Base-by-base conservation (phyloP, 2,113 vertebrate genomes). In the Chascanopsetta lugubris region DNA sequence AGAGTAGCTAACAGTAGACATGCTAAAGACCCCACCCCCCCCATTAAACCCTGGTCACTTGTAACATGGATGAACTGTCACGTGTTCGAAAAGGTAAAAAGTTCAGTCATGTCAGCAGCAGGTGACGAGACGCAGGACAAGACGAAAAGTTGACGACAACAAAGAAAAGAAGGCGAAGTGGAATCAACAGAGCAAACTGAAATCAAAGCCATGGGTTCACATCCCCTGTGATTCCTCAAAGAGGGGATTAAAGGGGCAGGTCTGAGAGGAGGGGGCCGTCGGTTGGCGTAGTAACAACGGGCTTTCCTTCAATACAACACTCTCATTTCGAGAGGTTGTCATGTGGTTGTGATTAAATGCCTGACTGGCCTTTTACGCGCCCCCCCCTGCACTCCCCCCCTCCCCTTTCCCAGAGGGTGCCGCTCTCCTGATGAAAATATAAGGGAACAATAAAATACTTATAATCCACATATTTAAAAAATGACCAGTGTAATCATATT, bases 281-380 rank as follows among this genome's bases (percentile, higher is more conserved):
- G 4, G 34, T 13, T 15, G 34, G 34, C 34, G 34, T 36, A 36
- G 3, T 15, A 15, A 36, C 34, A 13, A 36, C 5, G 34, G n/a
- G n/a, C 5, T 38, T 11, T 15, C 15, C 34, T 38, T 38, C 12
- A 38, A 15, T 5, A 15, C 34, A 15, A 11, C 34, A 15, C 12
- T 38, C 34, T 15, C 15, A n/a, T 15, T 38, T 38, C 34, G 13
- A 38, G 6, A 18, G 6, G 6, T 10, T 26, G 26, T 78, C 74
- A 73, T 77, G 74, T 55, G 70, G 18, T 60, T 62, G 24, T 55
- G 66, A 46, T 82, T 71, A 70, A 54, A 71, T 63, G 61, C 61
- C 24, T 67, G 61, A 55, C 65, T 74, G 74, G 24, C 13, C 42
- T 58, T 68, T 61, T 65, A 24, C 17, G 11, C 60, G 11, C 20